Percentiles rank a stretch among this genome's conserved stretches.
phyloP scores from a whole-genome alignment of 2,888 invertebrate species.

The Nudaria mundana region DNA sequence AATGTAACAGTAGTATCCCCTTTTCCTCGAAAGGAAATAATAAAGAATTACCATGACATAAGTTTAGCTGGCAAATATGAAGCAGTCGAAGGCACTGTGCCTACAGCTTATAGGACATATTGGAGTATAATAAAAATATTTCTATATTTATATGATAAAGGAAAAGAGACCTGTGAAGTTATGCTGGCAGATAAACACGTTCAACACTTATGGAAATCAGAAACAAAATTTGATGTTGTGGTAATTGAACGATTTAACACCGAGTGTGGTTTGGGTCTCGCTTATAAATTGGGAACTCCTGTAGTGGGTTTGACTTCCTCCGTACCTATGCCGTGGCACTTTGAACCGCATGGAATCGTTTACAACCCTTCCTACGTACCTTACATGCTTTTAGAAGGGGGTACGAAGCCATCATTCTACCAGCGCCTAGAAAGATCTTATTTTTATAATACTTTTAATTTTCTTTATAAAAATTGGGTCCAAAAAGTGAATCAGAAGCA shows the following conservation, averaged over 20 bases:
- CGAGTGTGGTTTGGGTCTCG: slow-evolving; percentile 86
- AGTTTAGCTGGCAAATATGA: slow-evolving; percentile 59
- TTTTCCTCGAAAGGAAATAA: slow-evolving; percentile 74
- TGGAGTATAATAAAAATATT: slow-evolving; percentile 32
- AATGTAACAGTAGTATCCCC: slow-evolving; percentile 85
- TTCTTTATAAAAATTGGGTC: slow-evolving; percentile 40
- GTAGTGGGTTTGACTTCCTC: slow-evolving; percentile 81
- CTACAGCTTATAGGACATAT: slow-evolving; percentile 42
- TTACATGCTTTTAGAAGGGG: slow-evolving; percentile 70
- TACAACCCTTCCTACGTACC: slow-evolving; percentile 82
- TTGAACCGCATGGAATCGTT: slow-evolving; percentile 77
- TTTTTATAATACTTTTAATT: slow-evolving; percentile 51
- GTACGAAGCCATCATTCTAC: slow-evolving; percentile 56
- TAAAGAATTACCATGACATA: slow-evolving; percentile 82
- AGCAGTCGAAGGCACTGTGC: slow-evolving; percentile 41
- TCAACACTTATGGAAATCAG: slow-evolving; percentile 53
- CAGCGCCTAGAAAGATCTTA: slow-evolving; percentile 59
- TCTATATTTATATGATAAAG: slow-evolving; percentile 37
- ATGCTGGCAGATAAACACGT: slow-evolving; percentile 57
- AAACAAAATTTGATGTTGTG: slow-evolving; percentile 83
- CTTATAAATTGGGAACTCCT: slow-evolving; percentile 83
- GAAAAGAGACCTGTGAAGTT: slow-evolving; percentile 55
- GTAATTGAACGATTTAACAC: slow-evolving; percentile 86
- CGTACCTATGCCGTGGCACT: slow-evolving; percentile 83
- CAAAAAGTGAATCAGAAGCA: slow-evolving; percentile 54